These are phyloP conservation scores for Spicauda simplicius DNA, from an alignment of 2,888 invertebrate genomes.

Conservation along the genomic window DNA sequence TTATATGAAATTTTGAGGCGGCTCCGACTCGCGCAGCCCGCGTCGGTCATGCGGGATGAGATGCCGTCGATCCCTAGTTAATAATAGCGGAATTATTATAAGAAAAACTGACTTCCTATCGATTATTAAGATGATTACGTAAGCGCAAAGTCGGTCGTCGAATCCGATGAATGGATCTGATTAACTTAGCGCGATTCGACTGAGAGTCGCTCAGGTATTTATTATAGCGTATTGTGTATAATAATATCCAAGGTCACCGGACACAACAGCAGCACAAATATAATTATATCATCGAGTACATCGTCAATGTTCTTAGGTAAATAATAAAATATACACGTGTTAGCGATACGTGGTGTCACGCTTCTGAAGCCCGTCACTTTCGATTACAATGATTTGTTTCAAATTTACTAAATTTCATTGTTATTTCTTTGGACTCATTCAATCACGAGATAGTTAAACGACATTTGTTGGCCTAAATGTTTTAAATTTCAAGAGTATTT, in stretches of 20 bases:
- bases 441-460: constrained; percentile 26
- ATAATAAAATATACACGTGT: constrained; percentile 67
- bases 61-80: constrained; percentile 65
- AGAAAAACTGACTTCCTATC: constrained; percentile 83
- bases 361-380: constrained; percentile 38
- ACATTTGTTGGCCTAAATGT: constrained; percentile 40
- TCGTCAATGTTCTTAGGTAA: constrained; percentile 72
- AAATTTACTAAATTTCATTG: constrained; percentile 4
- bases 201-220: constrained; percentile 44
- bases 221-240: constrained; percentile 48
- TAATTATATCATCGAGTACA: constrained; percentile 63
- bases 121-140: constrained; percentile 74
- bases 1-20: constrained; percentile 69
- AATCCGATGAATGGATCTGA: constrained; percentile 37
- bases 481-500: constrained; percentile 9
- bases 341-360: constrained; percentile 46
- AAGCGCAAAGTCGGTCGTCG: constrained; percentile 55
- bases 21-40: constrained; percentile 52
- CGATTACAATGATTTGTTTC: constrained; percentile 4
- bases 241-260: constrained; percentile 51
- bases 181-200: constrained; percentile 30
- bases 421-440: constrained; percentile 7
- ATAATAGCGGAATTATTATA: constrained; percentile 78
- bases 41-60: constrained; percentile 48
- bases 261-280: constrained; percentile 59